phyloP scores from a whole-genome alignment of 2,797 vertebrate species.

The Sparidentex hasta region DNA sequence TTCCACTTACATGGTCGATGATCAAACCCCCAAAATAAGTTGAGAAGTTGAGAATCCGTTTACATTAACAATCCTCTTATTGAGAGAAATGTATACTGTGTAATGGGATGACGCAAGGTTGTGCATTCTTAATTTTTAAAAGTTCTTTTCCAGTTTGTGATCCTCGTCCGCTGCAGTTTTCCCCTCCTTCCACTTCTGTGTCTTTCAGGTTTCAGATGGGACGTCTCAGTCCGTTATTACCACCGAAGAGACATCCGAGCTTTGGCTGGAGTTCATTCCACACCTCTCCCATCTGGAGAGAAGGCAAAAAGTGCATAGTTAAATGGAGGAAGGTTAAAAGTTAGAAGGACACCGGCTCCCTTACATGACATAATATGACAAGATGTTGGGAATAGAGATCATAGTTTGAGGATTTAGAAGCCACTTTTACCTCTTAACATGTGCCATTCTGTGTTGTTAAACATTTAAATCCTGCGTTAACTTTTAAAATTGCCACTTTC shows the following conservation, averaged over 20 bases:
- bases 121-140: conserved; percentile 7
- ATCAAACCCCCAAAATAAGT: conserved; percentile 18
- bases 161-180: conserved; percentile 37
- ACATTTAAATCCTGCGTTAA: too few species aligned
- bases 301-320: background rate
- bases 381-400: too few species aligned
- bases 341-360: too few species aligned
- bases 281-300: conserved; percentile 93
- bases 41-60: background rate
- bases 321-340: too few species aligned
- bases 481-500: too few species aligned
- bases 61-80: conserved; percentile 13
- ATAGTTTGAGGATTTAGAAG: too few species aligned
- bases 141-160: conserved; percentile 45
- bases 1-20: conserved; percentile 18
- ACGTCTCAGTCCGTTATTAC: conserved; percentile 82
- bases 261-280: conserved; percentile 98
- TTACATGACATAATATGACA: too few species aligned
- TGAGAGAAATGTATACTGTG: conserved; percentile 32
- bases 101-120: background rate
- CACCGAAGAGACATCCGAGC: conserved; percentile 91
- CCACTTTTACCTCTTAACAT: too few species aligned
- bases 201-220: conserved; percentile 80
- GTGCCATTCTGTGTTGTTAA: too few species aligned
- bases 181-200: conserved; percentile 12